Conservation (phyloP, 2,113 vertebrate genomes). For the Bufo bufo region DNA sequence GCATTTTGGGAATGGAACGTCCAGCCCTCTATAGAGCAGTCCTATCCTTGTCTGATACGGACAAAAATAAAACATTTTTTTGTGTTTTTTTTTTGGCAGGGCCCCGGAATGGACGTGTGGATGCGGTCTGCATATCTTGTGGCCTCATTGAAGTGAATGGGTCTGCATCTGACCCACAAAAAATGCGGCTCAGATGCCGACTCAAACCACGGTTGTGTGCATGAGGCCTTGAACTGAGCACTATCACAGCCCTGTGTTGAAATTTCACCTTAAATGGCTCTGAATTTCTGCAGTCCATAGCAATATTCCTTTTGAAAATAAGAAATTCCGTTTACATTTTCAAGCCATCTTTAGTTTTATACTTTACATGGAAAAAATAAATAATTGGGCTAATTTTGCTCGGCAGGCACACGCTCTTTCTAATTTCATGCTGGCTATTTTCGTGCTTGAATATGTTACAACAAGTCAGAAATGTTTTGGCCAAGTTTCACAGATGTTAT, state of each 20-base stretch:
- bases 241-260: neutral
- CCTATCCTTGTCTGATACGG: no score
- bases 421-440: constrained; percentile 26
- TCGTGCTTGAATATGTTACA: constrained; percentile 23
- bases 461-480: constrained; percentile 33
- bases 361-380: constrained; percentile 6
- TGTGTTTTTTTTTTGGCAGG: no score
- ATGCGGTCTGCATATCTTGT: no score
- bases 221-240: neutral
- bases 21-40: no score
- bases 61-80: no score
- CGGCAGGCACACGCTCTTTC: neutral
- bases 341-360: neutral
- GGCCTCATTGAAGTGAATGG: no score
- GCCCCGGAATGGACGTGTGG: no score
- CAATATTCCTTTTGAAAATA: neutral
- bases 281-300: neutral
- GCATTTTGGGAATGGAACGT: no score
- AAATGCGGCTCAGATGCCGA: neutral
- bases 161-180: neutral
- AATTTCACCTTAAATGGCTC: neutral
- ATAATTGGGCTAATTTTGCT: constrained; percentile 19
- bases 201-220: no score
- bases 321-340: constrained; percentile 2
- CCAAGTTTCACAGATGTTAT: constrained; percentile 57